These are phyloP conservation scores for Aythya baeri DNA, from an alignment of 2,113 vertebrate genomes.

Conservation along the genomic window DNA sequence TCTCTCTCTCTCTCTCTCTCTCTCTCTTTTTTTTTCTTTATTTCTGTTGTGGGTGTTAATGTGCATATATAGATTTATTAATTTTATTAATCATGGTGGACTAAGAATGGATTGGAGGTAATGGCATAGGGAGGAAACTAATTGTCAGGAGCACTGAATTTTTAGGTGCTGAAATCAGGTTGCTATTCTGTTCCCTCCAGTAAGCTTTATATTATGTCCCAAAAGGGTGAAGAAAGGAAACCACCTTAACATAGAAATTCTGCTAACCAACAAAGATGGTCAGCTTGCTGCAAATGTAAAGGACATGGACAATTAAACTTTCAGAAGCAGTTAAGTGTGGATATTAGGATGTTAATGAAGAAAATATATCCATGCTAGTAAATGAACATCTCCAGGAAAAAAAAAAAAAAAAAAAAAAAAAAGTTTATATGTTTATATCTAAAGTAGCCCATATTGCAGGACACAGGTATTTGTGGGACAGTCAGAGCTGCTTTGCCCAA, in stretches of 20 bases:
- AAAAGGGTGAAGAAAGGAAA: neutral
- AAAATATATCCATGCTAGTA: neutral
- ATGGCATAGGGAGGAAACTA: neutral
- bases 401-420: neutral
- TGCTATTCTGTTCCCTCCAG: neutral
- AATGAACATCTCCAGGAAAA: neutral
- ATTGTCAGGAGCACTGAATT: neutral
- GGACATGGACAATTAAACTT: neutral
- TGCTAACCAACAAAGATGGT: neutral
- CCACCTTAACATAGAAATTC: neutral
- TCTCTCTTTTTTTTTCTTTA: neutral
- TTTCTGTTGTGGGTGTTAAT: neutral
- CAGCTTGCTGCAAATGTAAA: neutral
- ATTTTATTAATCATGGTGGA: too few species aligned
- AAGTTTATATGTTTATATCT: neutral
- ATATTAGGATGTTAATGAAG: neutral
- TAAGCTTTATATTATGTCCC: neutral
- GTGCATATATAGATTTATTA: neutral
- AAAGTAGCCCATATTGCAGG: rapidly evolving
- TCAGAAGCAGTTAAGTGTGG: neutral
- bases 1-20: too few species aligned
- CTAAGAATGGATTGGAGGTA: neutral
- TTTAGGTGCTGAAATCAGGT: neutral
- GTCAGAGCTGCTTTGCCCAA: neutral
- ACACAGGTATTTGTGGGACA: neutral